Conservation (phyloP, 2,113 vertebrate genomes). For the Grammomys surdaster region DNA sequence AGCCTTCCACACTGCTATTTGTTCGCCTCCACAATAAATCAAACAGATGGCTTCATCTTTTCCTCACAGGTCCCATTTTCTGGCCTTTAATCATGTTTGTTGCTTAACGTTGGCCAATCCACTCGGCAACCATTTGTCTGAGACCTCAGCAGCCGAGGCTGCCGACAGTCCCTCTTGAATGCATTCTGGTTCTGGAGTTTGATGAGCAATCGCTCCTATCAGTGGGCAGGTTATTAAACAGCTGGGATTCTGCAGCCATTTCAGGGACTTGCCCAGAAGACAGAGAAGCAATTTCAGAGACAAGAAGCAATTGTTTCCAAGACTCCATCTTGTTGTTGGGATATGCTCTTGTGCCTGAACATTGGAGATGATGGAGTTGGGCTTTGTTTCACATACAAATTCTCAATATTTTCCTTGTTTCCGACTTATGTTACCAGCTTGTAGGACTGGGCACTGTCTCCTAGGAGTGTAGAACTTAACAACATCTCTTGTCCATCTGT, state of each 20-base stretch:
- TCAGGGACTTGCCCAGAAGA: conserved; percentile 60
- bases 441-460: not conserved
- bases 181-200: conserved; percentile 23
- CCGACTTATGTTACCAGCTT: not conserved
- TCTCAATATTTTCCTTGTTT: not conserved
- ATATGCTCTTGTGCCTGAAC: not conserved
- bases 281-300: conserved; percentile 75
- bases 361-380: not conserved
- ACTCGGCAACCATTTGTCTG: conserved; percentile 53
- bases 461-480: not conserved
- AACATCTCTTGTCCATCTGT: not conserved
- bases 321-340: not conserved
- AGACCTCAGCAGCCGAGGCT: not conserved
- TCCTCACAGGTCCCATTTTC: conserved; percentile 78
- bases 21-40: conserved; percentile 67
- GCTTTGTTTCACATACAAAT: not conserved
- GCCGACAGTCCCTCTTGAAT: not conserved
- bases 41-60: conserved; percentile 73
- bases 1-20: conserved; percentile 66
- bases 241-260: conserved; percentile 61
- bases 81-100: conserved; percentile 79
- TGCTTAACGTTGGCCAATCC: conserved; percentile 56
- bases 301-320: conserved; percentile 70
- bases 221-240: conserved; percentile 77
- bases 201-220: conserved; percentile 66